Evolutionary conservation across 2,888 invertebrate species (phyloP), one percentile per base, ranked within the genome.

Genomic region (Adelphocoris suturalis): DNA sequence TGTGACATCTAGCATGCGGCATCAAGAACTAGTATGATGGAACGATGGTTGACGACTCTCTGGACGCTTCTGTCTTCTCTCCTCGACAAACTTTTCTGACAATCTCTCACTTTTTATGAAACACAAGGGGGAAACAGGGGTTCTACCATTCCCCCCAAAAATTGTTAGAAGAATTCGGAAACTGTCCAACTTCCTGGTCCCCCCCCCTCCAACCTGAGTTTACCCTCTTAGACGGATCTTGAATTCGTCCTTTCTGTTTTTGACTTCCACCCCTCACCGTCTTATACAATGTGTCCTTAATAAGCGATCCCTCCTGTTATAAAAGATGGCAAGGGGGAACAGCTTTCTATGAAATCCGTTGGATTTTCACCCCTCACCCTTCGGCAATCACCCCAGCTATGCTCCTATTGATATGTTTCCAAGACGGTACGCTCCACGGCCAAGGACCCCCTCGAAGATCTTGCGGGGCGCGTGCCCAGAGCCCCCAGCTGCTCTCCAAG

Each of bases 321-420:
- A 61, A 85, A 37, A 61, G 37, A 28, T 61, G 85, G 47, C n/a
- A 52, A 82, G 57, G 85, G 61, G 61, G 57, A 27, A 61, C n/a
- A 37, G 46, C 46, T 85, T 85, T 55, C 88, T 88, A 78, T 78
- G 88, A 88, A 88, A 88, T 88, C 88, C 88, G 88, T 88, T 88
- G 88, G 47, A 88, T 88, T 86, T 57, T 61, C 86, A 68, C 86
- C 86, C 76, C 68, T 48, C 47, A 13, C 76, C 19, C 13, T 48
- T 48, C 78, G 16, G 78, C 88, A n/a, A 37, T 80, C 80, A 48
- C 52, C 78, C 55, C 52, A 37, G 85, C 48, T 87, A 46, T 57
- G 23, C 52, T 46, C 78, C 88, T 88, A 88, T 88, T 88, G 88
- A 88, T 88, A 88, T 88, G 88, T 88, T 88, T 88, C 88, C 88